phyloP scores from a whole-genome alignment of 2,888 invertebrate genomes.

The Pteria penguin region DNA sequence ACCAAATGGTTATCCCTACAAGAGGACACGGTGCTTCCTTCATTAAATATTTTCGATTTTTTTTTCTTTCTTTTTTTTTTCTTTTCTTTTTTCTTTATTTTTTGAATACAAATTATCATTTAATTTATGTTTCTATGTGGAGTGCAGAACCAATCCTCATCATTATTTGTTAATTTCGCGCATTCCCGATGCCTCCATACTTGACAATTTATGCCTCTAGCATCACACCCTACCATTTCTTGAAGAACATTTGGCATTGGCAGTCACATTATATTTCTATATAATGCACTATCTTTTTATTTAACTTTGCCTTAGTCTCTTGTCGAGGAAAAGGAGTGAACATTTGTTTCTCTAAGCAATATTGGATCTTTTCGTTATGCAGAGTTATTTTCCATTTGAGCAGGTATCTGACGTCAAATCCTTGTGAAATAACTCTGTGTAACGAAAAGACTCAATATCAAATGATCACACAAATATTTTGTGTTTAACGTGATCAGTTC shows the following conservation, averaged over 20 bases:
- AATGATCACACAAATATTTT: not conserved
- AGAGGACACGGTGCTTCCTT: too few species aligned
- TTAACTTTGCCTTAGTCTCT: not conserved
- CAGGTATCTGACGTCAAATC: too few species aligned
- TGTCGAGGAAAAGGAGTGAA: not conserved
- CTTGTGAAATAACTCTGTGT: too few species aligned
- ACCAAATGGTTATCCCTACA: too few species aligned
- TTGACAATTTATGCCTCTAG: not conserved
- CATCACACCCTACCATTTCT: conserved; percentile 2
- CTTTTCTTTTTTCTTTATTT: too few species aligned
- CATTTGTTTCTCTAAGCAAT: not conserved
- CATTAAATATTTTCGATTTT: too few species aligned
- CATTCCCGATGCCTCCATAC: not conserved
- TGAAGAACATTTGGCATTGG: not conserved
- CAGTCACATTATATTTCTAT: not conserved
- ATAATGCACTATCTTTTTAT: not conserved
- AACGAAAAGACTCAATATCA: too few species aligned
- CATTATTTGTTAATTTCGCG: not conserved
- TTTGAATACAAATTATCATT: not conserved
- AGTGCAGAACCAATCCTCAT: not conserved
- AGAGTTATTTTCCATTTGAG: too few species aligned
- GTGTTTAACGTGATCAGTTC: not conserved
- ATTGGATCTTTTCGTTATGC: too few species aligned
- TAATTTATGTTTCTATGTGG: not conserved
- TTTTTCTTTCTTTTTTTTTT: too few species aligned